Evolutionary conservation across 2,113 vertebrate genomes (phyloP).

Genomic region (Boulengeromyrus knoepffleri): DNA sequence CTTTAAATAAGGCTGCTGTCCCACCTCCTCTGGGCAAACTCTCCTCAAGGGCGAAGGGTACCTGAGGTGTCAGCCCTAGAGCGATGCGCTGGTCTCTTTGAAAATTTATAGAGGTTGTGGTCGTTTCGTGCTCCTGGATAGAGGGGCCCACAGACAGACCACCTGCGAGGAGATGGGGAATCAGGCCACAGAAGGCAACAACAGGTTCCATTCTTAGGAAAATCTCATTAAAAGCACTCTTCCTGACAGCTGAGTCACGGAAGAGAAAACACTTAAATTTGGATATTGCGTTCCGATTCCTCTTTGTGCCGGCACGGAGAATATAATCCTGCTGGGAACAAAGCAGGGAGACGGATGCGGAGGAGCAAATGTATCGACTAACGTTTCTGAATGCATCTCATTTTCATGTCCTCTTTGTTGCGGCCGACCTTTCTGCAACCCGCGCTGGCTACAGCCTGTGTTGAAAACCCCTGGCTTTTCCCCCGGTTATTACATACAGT

Average conservation of each 20-base stretch:
- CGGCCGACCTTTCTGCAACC: constrained; percentile 49
- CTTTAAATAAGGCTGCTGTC: constrained; percentile 27
- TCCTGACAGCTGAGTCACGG: constrained; percentile 38
- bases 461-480: not conserved
- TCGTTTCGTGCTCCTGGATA: constrained; percentile 23
- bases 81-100: constrained; percentile 26
- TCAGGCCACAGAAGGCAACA: constrained; percentile 19
- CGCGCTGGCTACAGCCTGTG: constrained; percentile 43
- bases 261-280: constrained; percentile 49
- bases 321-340: constrained; percentile 46
- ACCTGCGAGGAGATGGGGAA: constrained; percentile 10
- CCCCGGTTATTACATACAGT: not conserved
- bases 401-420: constrained; percentile 43
- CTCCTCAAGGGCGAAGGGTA: not conserved
- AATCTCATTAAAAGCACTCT: constrained; percentile 47
- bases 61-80: not conserved
- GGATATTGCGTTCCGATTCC: constrained; percentile 39
- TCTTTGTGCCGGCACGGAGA: constrained; percentile 37
- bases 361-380: constrained; percentile 41
- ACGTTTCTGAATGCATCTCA: constrained; percentile 50
- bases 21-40: constrained; percentile 22
- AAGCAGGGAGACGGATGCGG: constrained; percentile 37
- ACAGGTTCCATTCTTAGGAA: constrained; percentile 33
- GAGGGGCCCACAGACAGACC: constrained; percentile 12
- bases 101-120: constrained; percentile 44